Base-by-base conservation (phyloP, 2,888 invertebrate genomes). In the Subacronicta megacephala region DNA sequence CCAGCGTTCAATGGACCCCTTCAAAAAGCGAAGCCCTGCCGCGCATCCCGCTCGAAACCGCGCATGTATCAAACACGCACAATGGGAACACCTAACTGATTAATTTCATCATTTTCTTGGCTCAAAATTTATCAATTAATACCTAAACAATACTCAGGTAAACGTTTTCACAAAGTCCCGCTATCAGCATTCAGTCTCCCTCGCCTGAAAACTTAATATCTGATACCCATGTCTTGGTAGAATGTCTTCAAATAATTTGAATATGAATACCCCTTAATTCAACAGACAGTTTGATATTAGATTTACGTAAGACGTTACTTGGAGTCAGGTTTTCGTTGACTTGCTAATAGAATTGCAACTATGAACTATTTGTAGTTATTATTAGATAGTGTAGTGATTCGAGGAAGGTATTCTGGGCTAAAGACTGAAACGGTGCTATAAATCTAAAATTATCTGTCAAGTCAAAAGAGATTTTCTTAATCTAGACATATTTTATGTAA, bases 251-350 rank as follows among this genome's bases (percentile, higher is more conserved):
- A 78, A 81, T 83, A 80, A 87, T 89, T 85, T 89, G 84, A 87
- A 89, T 88, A 82, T 87, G 89, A 89, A 89, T 87, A 63, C 77
- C 56, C 71, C 77, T 83, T 85, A 83, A 89, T 88, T 84, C 78
- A 74, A 78, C 84, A 75, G 77, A 63, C 77, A 75, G 81, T 70
- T 77, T 78, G 78, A 77, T 83, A 86, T 87, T 87, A 86, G 87
- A 84, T 86, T 87, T 81, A 75, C 75, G 77, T 80, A 80, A 83
- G 81, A 80, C 78, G 80, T 74, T 63, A 68, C 66, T 76, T 60
- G 55, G 63, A 64, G 67, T 68, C 68, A 70, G 59, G 62, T 68
- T 65, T 51, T 65, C 55, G 50, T 42, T 38, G 46, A 65, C 26
- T 64, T 55, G 58, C 57, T 73, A 73, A 68, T 71, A 63, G 52